Evolutionary conservation across 2,888 invertebrate species (phyloP), one percentile per base, ranked within the genome.

Genomic region (Plebejus argus): DNA sequence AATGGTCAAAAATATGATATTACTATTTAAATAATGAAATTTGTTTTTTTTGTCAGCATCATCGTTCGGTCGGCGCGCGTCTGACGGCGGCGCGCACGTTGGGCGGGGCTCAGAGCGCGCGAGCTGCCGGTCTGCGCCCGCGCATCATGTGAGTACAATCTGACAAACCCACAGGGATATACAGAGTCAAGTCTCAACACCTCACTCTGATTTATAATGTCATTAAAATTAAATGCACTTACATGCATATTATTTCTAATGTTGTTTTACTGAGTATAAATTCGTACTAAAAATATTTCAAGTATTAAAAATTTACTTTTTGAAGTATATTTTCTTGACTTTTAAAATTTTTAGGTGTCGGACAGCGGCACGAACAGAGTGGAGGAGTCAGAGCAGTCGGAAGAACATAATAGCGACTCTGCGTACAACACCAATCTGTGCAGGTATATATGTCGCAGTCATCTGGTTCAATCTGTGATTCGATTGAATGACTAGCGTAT

Each of bases 1-100:
- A n/a, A n/a, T n/a, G n/a, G n/a, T n/a, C n/a, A n/a, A n/a, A n/a
- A n/a, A n/a, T n/a, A n/a, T n/a, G n/a, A n/a, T n/a, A n/a, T n/a
- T n/a, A n/a, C n/a, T n/a, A n/a, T n/a, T n/a, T n/a, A n/a, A n/a
- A n/a, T n/a, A n/a, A n/a, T n/a, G n/a, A 18, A 53, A 39, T 39
- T 3, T 12, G 3, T 53, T 0, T 53, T 18, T 66, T 78, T 7
- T 83, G 83, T 1, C 84, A 96, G 96, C 96, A 82, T 97, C 97
- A 70, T 96, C 97, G 76, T 98, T 98, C 91, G 98, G 98, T 7
- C 95, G 99, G 66, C 96, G 99, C 83, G 99, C 99, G 76, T 99
- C 99, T 66, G 99, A 99, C 93, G 99, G 99, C 83, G 99, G 99
- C 78, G 98, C 99, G 77, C 98, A 99, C 94, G 96, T 99, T 81